Evolutionary conservation across 92 coral and sea anemone species (phyloP).

Genomic region (Desmophyllum pertusum): DNA sequence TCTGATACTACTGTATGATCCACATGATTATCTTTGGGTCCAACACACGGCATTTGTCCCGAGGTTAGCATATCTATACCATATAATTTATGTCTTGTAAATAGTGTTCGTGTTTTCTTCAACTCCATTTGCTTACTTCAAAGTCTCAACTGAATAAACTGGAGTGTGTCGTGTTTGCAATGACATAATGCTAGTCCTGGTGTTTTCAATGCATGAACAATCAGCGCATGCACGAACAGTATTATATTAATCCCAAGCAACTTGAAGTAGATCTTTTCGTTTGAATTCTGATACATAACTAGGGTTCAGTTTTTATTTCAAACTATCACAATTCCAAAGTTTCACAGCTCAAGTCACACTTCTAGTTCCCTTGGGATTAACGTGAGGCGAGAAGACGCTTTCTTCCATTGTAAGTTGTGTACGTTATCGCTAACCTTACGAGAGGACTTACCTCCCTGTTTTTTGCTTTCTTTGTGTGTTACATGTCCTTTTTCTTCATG

Average conservation of each 20-base stretch:
- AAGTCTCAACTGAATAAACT: not conserved
- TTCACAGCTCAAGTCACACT: not conserved
- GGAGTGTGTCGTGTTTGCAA: slow-evolving; percentile 12
- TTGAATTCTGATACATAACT: not conserved
- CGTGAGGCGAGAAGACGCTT: slow-evolving; percentile 37
- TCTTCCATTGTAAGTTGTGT: slow-evolving; percentile 13
- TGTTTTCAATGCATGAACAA: not conserved
- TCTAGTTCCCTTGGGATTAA: slow-evolving; percentile 3
- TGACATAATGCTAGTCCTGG: slow-evolving; percentile 15
- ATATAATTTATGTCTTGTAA: too few species aligned
- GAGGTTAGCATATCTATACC: too few species aligned
- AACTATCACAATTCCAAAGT: not conserved
- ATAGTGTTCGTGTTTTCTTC: too few species aligned
- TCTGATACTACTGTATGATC: too few species aligned
- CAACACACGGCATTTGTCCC: too few species aligned
- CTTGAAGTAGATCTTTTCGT: not conserved
- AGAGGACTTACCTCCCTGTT: slow-evolving; percentile 83
- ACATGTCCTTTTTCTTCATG: slow-evolving; percentile 78
- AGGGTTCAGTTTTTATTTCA: not conserved
- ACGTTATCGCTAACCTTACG: not conserved
- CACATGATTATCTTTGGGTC: too few species aligned
- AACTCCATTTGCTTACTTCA: not conserved
- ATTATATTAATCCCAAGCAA: not conserved
- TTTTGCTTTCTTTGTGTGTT: slow-evolving; percentile 77
- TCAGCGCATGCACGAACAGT: not conserved